phyloP scores from a whole-genome alignment of 2,888 invertebrate genomes.

The Theretra japonica region DNA sequence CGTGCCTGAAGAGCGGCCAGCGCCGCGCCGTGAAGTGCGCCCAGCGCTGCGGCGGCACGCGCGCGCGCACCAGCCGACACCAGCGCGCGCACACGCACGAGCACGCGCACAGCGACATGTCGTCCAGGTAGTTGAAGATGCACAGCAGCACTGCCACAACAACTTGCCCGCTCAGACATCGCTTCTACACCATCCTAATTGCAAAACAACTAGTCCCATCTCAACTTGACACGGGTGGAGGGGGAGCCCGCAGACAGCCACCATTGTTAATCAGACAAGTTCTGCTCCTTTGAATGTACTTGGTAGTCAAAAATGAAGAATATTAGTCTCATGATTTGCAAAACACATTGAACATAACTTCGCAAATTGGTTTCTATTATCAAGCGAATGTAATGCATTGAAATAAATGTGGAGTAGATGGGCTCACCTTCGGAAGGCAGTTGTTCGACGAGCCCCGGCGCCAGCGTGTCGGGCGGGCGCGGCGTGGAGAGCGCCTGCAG shows the following conservation, averaged over 20 bases:
- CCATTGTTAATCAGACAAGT: too few relatives aligned
- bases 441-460: constrained; percentile 87
- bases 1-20: constrained; percentile 94
- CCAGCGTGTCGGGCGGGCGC: constrained; percentile 83
- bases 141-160: constrained; percentile 89
- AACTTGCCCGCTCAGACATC: background rate
- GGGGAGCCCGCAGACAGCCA: too few relatives aligned
- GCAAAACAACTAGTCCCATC: too few relatives aligned
- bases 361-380: too few relatives aligned
- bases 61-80: constrained; percentile 91
- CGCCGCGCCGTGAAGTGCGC: constrained; percentile 89
- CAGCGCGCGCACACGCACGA: constrained; percentile 94
- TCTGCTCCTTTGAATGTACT: too few relatives aligned
- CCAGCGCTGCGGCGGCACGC: constrained; percentile 92
- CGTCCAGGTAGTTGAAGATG: constrained; percentile 95
- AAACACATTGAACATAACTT: too few relatives aligned
- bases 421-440: constrained; percentile 88
- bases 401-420: too few relatives aligned
- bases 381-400: too few relatives aligned
- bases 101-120: constrained; percentile 95
- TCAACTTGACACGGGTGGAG: too few relatives aligned
- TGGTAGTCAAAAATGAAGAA: too few relatives aligned
- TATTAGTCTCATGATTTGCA: too few relatives aligned
- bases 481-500: constrained; percentile 86
- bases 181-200: background rate